A percentile compares a stretch with the other conserved stretches of the same genome.
These are phyloP conservation scores for Onthophagus sagittarius DNA, from an alignment of 2,888 invertebrate genomes.

Conservation along the genomic window DNA sequence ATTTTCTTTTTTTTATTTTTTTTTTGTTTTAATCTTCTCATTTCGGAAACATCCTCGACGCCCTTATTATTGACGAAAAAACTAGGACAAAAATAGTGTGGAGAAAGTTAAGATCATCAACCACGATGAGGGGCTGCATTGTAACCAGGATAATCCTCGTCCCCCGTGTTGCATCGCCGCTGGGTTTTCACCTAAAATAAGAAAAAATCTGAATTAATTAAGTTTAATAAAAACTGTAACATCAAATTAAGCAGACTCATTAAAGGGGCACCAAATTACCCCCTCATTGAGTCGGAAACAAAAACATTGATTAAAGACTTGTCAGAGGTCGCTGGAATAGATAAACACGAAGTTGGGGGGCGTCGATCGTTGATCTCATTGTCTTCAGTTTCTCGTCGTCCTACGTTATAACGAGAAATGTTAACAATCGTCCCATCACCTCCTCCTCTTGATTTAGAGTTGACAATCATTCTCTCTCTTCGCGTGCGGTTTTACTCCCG, in stretches of 20 bases:
- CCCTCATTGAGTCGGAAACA: too few relatives aligned
- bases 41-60: background rate
- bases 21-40: background rate
- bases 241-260: too few relatives aligned
- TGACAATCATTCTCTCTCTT: background rate
- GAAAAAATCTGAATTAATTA: background rate
- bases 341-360: too few relatives aligned
- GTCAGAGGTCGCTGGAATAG: too few relatives aligned
- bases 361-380: too few relatives aligned
- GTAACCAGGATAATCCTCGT: constrained; percentile 47
- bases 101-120: constrained; percentile 42
- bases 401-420: too few relatives aligned
- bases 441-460: background rate
- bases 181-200: constrained; percentile 51
- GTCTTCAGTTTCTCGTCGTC: too few relatives aligned
- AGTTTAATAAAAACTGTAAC: too few relatives aligned
- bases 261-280: too few relatives aligned
- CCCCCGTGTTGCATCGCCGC: constrained; percentile 55
- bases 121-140: constrained; percentile 48
- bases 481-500: background rate
- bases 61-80: constrained; percentile 16
- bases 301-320: too few relatives aligned
- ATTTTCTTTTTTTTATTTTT: background rate
- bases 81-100: constrained; percentile 44
- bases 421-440: too few relatives aligned